Evolutionary conservation across 2,797 vertebrate species (phyloP), one percentile per base, ranked within the genome.

Genomic region (Psittacula echo): DNA sequence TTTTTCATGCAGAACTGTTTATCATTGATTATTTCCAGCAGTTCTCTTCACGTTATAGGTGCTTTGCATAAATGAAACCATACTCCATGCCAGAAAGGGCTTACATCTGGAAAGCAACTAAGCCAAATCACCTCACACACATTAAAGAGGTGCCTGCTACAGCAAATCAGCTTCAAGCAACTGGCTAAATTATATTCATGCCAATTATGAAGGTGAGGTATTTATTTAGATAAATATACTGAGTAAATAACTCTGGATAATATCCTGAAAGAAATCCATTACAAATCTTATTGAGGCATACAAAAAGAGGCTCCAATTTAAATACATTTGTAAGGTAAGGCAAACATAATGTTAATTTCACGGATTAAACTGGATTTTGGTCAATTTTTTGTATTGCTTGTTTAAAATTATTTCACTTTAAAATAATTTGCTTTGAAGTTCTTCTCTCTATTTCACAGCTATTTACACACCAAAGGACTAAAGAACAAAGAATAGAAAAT

Each of bases 371-470:
- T 12, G 5, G 14, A 18, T 65, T 68, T 34, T 70, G 23, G 20
- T 65, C 4, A 41, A 5, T 85, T 78, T 95, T 58, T 24, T 68
- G 19, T 39, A 34, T 48, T 34, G 3, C 20, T 9, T 90, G n/a
- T 39, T 94, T 41, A 27, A 85, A 86, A 78, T 73, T 7, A 78
- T 66, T 92, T 82, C 1, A 10, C 71, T 67, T 73, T 7, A 66
- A 89, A 79, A 75, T 62, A 54, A 47, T 76, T 75, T 76, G 3
- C 54, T 90, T 92, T 94, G 67, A 92, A 90, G 84, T 76, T 84
- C 39, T 8, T 75, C 47, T 54, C 30, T 89, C 19, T 78, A 10
- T 70, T 93, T 89, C 27, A 4, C 34, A 80, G 37, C 54, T 76
- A 23, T 85, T 92, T 72, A 70, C 34, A 41, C 41, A 79, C 19